Evolutionary conservation across 30 jellyfish, hydroid and myxozoan species (phyloP).

Genomic region (Euphysa ruthae): DNA sequence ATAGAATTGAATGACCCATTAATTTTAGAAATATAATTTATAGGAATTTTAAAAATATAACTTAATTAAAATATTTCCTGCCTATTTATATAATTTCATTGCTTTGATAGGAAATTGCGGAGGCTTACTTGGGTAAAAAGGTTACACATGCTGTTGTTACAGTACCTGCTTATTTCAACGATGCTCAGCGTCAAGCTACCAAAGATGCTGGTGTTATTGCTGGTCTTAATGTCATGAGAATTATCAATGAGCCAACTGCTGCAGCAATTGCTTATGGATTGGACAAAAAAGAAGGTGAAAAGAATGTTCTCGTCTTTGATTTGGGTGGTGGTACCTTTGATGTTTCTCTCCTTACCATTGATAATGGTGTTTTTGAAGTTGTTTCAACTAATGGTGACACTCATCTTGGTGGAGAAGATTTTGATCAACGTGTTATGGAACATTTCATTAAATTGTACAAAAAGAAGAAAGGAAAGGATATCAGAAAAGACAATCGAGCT

Average conservation of each 20-base stretch:
- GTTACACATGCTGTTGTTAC: constrained; percentile 99
- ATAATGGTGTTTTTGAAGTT: constrained; percentile 98
- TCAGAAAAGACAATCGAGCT: constrained; percentile 92
- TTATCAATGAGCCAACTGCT: constrained; percentile 99
- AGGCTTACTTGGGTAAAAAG: constrained; percentile 94
- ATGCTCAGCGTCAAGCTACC: constrained; percentile 99
- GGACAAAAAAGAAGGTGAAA: constrained; percentile 96
- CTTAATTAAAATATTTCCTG: background rate
- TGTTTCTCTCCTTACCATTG: constrained; percentile 94
- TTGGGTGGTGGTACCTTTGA: constrained; percentile 99
- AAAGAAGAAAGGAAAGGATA: constrained; percentile 92
- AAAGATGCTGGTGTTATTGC: constrained; percentile 99
- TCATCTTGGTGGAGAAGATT: constrained; percentile 99
- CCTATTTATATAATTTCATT: background rate
- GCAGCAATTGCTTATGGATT: constrained; percentile 99
- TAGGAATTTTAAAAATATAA: too few relatives aligned
- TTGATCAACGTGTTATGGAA: constrained; percentile 98
- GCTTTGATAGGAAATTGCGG: constrained; percentile 90
- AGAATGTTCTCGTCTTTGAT: constrained; percentile 97
- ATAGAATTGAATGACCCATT: too few relatives aligned
- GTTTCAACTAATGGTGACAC: constrained; percentile 99
- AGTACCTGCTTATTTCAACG: constrained; percentile 99
- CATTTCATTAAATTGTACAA: constrained; percentile 91
- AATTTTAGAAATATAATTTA: background rate
- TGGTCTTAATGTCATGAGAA: constrained; percentile 96